Evolutionary conservation across 2,113 vertebrate genomes (phyloP), one percentile per base, ranked within the genome.

Genomic region (Hirundichthys speculiger): DNA sequence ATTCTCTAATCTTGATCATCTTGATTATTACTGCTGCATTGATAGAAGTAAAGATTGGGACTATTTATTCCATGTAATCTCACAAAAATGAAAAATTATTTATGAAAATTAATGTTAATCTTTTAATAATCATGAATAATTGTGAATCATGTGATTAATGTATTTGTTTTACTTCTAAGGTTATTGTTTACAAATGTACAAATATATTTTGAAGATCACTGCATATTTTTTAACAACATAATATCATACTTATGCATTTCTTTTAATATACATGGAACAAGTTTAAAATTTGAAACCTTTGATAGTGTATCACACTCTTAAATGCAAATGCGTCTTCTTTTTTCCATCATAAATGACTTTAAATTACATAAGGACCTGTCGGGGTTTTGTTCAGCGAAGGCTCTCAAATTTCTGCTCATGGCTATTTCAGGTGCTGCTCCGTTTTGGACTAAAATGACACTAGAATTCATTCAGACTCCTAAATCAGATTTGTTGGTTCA

Each of bases 401-500:
- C 18, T 54, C 13, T 47, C 21, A 65, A 20, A 46, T 50, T 69
- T 58, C 18, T 60, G 62, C 62, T 40, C 22, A 65, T 41, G 48
- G 60, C 53, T 77, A 1, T 22, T 75, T 64, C 12, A 49, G 55
- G 11, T 67, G 49, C 63, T 70, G 47, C n/a, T 25, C 14, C 19
- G 25, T 46, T 75, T 59, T 25, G 15, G 54, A 69, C 24, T 47
- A 30, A 41, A 60, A 16, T 57, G 21, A 40, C 72, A 34, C 30
- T 69, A 60, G 24, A 80, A 53, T 62, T 34, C 61, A 63, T 38
- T 3, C 13, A 64, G 53, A 71, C 52, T 54, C 39, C 27, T 30
- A 52, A 62, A 72, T 61, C 38, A 20, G 40, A 84, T 77, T 81
- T 68, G 47, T 54, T 73, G 51, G 34, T 81, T 79, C 14, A 74